Evolutionary conservation across 2,113 vertebrate species (phyloP).

Genomic region (Dendropsophus ebraccatus): DNA sequence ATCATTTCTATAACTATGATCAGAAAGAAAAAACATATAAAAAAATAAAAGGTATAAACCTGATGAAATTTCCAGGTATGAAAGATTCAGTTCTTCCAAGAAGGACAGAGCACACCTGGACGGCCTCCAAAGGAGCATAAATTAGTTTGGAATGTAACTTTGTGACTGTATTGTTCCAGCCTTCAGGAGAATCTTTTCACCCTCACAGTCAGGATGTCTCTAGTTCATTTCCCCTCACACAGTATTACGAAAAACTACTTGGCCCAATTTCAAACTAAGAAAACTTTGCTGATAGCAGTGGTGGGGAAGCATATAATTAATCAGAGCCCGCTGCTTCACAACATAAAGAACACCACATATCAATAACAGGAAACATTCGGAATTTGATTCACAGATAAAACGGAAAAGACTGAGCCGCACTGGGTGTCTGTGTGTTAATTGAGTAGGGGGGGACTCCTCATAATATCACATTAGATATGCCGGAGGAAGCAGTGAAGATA

Average conservation of each 20-base stretch:
- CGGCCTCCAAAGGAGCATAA: conserved; percentile 35
- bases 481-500: conserved; percentile 61
- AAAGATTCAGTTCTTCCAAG: neutral
- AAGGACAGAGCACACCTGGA: conserved; percentile 28
- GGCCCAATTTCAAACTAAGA: conserved; percentile 66
- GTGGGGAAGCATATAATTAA: conserved; percentile 73
- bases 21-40: neutral
- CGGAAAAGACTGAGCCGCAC: conserved; percentile 68
- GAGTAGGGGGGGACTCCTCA: conserved; percentile 57
- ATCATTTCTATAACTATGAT: neutral
- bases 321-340: conserved; percentile 69
- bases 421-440: conserved; percentile 58
- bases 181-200: conserved; percentile 54
- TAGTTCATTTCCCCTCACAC: conserved; percentile 71
- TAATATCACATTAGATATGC: conserved; percentile 59
- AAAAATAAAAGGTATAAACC: neutral
- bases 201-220: conserved; percentile 63
- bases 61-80: conserved; percentile 8
- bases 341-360: conserved; percentile 69
- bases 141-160: conserved; percentile 51
- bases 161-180: conserved; percentile 32
- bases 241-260: conserved; percentile 66
- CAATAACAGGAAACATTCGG: conserved; percentile 73
- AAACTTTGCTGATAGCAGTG: conserved; percentile 75
- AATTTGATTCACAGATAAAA: conserved; percentile 57